Conservation (phyloP, 2,888 invertebrate genomes). For the Melikaiella ostensackeni region DNA sequence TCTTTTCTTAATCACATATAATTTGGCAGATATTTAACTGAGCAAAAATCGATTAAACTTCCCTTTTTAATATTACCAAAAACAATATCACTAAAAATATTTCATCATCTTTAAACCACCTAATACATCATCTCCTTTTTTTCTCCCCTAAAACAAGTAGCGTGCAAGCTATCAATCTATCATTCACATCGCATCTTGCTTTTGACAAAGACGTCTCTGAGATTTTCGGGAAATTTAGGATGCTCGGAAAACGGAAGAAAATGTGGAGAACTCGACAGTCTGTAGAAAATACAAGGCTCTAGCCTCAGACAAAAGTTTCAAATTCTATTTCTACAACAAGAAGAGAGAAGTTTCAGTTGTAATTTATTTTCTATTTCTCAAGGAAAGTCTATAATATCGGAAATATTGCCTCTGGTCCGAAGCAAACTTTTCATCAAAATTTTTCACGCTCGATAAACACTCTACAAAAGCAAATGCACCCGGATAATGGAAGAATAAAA, state of each 20-base stretch:
- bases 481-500: background rate
- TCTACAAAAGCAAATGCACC: background rate
- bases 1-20: background rate
- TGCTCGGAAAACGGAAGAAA: background rate
- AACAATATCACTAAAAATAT: background rate
- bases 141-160: background rate
- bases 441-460: conserved; percentile 10
- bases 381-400: conserved; percentile 8
- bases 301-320: background rate
- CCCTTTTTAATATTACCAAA: background rate
- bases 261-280: conserved; percentile 1
- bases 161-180: background rate
- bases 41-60: background rate
- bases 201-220: background rate
- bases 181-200: background rate
- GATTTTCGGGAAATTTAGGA: conserved; percentile 5
- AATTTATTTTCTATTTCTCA: background rate
- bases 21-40: background rate
- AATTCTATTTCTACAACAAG: background rate
- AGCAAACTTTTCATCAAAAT: background rate
- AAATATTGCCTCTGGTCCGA: background rate
- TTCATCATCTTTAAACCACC: background rate
- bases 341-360: background rate
- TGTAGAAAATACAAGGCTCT: background rate
- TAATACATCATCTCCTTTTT: background rate